Evolutionary conservation across 2,797 vertebrate genomes (phyloP), one percentile per base, ranked within the genome.

Genomic region (Thaleichthys pacificus): DNA sequence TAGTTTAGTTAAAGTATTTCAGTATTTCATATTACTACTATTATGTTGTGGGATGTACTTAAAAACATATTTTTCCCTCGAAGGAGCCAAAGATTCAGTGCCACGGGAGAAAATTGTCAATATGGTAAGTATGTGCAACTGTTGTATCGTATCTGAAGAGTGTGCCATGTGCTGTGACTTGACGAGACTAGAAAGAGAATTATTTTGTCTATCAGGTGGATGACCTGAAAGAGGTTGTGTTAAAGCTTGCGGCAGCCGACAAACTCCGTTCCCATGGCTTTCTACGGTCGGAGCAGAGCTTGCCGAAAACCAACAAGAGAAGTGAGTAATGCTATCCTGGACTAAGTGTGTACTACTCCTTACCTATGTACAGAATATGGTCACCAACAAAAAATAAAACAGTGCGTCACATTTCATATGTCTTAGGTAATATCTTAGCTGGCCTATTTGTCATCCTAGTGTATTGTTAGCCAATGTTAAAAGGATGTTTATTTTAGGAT

Each of bases 291-390:
- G 91, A 93, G 58, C 93, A 93, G 87, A 85, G 61, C 69, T 75
- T 92, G 64, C 92, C 92, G 2, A 94, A 94, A 82, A 87, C 91
- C 51, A 93, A 83, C 80, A 94, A 94, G 82, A 93, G 93, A 91
- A 91, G 94, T 94, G 49, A 89, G 88, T 19, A 1, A 74, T 6
- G 62, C 17, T 76, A 0, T 62, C 42, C 14, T 32, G 1, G 14
- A n/a, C 2, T 0, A 7, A 12, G 3, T 56, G 54, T 9, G 51
- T 15, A 1, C 24, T 61, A 67, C 54, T 64, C 11, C 66, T 71
- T 22, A 12, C 61, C 54, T 22, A 38, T 57, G 70, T 68, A 15
- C 3, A 35, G 2, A 72, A 66, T 47, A 47, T 47, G 11, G 42
- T 63, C 15, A 62, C 32, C 30, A 58, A 68, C 5, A 5, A 5